phyloP scores from a whole-genome alignment of 1,140 invertebrate genomes.

The Colletes latitarsis region DNA sequence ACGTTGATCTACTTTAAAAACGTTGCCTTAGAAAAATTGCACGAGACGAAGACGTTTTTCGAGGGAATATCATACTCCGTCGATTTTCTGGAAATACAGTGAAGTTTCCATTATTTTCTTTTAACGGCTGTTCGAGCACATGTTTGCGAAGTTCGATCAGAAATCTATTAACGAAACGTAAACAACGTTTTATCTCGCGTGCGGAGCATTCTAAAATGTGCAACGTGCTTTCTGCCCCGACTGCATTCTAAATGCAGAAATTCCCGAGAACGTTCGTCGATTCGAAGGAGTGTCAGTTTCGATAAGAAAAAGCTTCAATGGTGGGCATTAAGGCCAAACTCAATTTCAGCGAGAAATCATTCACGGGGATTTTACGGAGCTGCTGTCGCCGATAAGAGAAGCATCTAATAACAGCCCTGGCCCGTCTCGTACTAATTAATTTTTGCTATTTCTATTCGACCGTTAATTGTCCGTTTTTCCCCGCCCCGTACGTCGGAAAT shows the following conservation, averaged over 20 bases:
- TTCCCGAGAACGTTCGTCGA: neutral
- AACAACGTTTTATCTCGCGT: neutral
- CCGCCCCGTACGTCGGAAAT: too few species aligned
- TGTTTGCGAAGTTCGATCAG: neutral
- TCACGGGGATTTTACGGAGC: neutral
- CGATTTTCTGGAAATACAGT: too few species aligned
- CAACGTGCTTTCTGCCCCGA: neutral
- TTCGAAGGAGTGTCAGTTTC: constrained; percentile 1
- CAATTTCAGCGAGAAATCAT: constrained; percentile 12
- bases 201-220: too few species aligned
- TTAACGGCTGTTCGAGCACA: too few species aligned
- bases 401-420: neutral
- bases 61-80: too few species aligned
- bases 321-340: neutral
- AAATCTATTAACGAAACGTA: neutral
- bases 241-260: neutral
- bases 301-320: constrained; percentile 6
- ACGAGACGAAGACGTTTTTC: too few species aligned
- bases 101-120: too few species aligned
- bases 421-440: too few species aligned
- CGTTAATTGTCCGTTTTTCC: too few species aligned
- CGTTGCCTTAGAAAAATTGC: neutral
- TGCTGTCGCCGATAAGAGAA: neutral
- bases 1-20: neutral
- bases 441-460: too few species aligned